These are phyloP conservation scores for Leptinotarsa rubiginosa DNA, from an alignment of 2,888 invertebrate species.

Conservation along the genomic window DNA sequence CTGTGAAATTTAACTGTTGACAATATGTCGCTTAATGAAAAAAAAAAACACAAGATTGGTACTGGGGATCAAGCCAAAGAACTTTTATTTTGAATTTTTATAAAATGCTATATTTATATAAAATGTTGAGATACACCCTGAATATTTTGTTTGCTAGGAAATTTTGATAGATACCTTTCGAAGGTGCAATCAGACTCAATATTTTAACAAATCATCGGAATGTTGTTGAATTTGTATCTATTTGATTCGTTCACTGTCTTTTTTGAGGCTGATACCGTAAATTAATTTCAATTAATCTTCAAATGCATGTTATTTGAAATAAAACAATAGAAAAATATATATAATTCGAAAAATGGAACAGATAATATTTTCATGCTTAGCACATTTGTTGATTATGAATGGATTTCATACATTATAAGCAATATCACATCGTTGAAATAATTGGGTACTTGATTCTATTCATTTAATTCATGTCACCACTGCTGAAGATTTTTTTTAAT, in stretches of 20 bases:
- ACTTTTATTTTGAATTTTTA: constrained; percentile 78
- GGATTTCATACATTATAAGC: too few species aligned
- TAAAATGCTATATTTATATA: constrained; percentile 63
- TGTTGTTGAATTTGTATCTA: constrained; percentile 43
- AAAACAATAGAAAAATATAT: too few species aligned
- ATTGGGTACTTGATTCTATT: too few species aligned
- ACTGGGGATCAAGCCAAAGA: constrained; percentile 88
- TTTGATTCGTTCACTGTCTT: constrained; percentile 42
- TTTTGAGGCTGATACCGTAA: constrained; percentile 14
- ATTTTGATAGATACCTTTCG: constrained; percentile 47
- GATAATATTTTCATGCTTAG: too few species aligned
- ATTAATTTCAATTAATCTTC: too few species aligned
- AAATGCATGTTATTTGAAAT: too few species aligned
- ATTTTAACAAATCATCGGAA: constrained; percentile 48
- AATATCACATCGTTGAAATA: too few species aligned
- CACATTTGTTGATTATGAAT: too few species aligned
- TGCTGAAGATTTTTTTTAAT: neutral
- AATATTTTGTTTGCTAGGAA: constrained; percentile 49
- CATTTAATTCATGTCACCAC: neutral
- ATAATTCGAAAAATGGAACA: too few species aligned
- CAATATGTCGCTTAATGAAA: constrained; percentile 60
- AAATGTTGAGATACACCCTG: constrained; percentile 64
- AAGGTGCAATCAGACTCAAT: constrained; percentile 44
- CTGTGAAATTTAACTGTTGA: constrained; percentile 58
- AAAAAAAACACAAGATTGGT: constrained; percentile 71